phyloP scores from a whole-genome alignment of 2,113 vertebrate genomes.

The Otus sunia region DNA sequence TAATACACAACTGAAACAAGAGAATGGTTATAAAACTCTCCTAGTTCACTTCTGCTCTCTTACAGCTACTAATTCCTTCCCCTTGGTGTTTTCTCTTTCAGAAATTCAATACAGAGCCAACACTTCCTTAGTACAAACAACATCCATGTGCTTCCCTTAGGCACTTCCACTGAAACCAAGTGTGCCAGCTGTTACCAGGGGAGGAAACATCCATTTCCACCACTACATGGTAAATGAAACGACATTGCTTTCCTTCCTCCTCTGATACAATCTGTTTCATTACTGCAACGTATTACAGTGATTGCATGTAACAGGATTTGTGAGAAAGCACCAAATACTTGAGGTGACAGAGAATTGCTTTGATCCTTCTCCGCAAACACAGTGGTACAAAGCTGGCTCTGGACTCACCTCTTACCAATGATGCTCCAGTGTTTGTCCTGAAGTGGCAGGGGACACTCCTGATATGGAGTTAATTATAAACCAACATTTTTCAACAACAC shows the following conservation, averaged over 20 bases:
- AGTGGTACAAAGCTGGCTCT: background rate
- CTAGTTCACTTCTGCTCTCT: background rate
- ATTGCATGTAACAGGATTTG: background rate
- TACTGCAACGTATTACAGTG: background rate
- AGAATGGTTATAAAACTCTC: conserved; percentile 13
- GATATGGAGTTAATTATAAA: background rate
- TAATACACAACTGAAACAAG: conserved; percentile 40
- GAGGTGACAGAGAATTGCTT: background rate
- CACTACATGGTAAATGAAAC: background rate
- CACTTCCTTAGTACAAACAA: background rate
- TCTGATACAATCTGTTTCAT: background rate
- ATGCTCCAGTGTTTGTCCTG: background rate
- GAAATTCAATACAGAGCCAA: conserved; percentile 21
- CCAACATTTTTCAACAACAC: background rate
- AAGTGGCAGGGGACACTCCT: background rate
- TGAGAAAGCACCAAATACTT: background rate
- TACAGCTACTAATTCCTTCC: background rate
- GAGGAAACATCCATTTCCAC: background rate
- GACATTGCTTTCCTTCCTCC: background rate
- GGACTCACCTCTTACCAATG: background rate
- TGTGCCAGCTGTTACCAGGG: background rate
- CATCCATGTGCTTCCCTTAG: background rate
- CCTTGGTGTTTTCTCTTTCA: background rate
- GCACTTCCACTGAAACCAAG: background rate
- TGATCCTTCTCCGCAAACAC: background rate